A percentile compares a stretch with the other conserved stretches of the same genome.
phyloP scores from a whole-genome alignment of 2,113 vertebrate genomes.

The Oryzias javanicus region DNA sequence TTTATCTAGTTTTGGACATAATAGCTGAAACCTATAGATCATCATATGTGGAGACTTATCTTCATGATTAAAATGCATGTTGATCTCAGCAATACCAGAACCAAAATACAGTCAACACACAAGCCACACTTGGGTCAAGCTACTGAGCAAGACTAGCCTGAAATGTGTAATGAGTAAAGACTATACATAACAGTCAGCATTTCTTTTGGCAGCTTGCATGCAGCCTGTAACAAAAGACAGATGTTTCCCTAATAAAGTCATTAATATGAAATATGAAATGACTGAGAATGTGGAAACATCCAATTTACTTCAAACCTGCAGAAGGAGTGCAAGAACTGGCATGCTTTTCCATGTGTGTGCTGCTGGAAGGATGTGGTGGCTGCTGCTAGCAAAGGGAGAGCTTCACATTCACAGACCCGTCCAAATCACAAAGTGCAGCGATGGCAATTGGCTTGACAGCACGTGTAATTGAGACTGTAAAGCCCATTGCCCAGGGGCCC shows the following conservation, averaged over 20 bases:
- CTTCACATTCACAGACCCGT: conserved; percentile 41
- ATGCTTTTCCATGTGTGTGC: conserved; percentile 18
- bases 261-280: conserved; percentile 34
- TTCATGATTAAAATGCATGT: too few relatives aligned
- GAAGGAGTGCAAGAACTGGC: conserved; percentile 13
- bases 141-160: background rate
- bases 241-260: conserved; percentile 27
- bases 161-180: background rate
- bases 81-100: too few relatives aligned
- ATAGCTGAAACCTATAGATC: too few relatives aligned
- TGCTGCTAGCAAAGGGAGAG: conserved; percentile 24
- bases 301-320: conserved; percentile 31
- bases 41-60: too few relatives aligned
- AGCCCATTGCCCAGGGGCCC: conserved; percentile 47
- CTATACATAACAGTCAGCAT: background rate
- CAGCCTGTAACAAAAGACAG: conserved; percentile 5
- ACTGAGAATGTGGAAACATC: conserved; percentile 26
- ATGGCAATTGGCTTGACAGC: conserved; percentile 66
- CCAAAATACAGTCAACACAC: too few relatives aligned
- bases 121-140: background rate
- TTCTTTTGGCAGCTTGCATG: conserved; percentile 2
- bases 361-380: conserved; percentile 16
- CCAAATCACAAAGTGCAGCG: conserved; percentile 49
- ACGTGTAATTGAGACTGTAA: conserved; percentile 55
- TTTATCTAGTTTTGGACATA: too few relatives aligned